Conservation (phyloP, 2,113 vertebrate genomes). For the Andinoacara biseriatus region DNA sequence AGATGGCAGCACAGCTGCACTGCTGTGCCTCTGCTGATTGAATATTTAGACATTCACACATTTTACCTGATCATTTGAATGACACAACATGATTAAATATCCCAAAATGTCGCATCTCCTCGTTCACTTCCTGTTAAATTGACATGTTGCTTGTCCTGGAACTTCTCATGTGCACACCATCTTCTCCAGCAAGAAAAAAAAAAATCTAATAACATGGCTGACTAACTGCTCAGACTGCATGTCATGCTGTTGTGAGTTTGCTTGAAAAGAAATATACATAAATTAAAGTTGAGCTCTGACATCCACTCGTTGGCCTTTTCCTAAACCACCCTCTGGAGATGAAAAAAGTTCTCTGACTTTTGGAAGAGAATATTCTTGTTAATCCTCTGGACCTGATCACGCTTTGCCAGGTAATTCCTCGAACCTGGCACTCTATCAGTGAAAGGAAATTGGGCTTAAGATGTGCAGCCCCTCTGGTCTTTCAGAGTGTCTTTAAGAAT, state of each 20-base stretch:
- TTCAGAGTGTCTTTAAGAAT: constrained; percentile 39
- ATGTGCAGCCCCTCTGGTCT: constrained; percentile 53
- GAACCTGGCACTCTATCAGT: constrained; percentile 56
- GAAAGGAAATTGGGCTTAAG: constrained; percentile 62
- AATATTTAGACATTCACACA: constrained; percentile 27
- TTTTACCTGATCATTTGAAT: constrained; percentile 36
- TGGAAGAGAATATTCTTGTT: constrained; percentile 59
- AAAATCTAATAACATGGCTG: constrained; percentile 81
- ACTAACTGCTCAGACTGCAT: constrained; percentile 73
- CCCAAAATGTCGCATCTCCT: constrained; percentile 32
- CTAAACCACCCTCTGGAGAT: constrained; percentile 52
- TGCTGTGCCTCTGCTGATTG: neutral
- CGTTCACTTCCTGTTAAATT: constrained; percentile 40
- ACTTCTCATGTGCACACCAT: constrained; percentile 38
- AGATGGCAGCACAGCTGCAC: constrained; percentile 68
- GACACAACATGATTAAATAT: constrained; percentile 56
- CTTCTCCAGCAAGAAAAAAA: constrained; percentile 34
- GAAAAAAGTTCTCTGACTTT: constrained; percentile 47
- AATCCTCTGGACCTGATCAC: constrained; percentile 64
- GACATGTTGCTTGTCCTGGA: constrained; percentile 47
- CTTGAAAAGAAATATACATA: constrained; percentile 72
- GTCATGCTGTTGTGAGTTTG: constrained; percentile 71
- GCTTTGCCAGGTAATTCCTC: constrained; percentile 67
- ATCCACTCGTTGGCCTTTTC: constrained; percentile 59
- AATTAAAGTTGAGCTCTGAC: constrained; percentile 72